A percentile compares a stretch with the other conserved stretches of the same genome.
phyloP scores from a whole-genome alignment of 2,888 invertebrate species.

The Rhimphoctona megacephalus region DNA sequence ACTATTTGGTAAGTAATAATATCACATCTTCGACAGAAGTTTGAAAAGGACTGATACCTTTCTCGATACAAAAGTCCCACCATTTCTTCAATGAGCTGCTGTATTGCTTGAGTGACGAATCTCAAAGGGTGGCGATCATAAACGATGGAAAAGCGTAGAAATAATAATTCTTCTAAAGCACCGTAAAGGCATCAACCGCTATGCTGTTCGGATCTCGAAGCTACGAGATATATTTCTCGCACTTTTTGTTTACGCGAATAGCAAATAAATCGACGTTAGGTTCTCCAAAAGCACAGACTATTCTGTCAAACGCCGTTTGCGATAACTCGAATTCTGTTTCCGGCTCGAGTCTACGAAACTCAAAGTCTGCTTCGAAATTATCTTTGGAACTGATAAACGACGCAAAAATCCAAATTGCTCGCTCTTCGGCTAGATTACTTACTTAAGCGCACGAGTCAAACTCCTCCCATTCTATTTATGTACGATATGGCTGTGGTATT shows the following conservation, averaged over 20 bases:
- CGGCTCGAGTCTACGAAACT: slow-evolving; percentile 17
- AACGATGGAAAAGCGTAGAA: slow-evolving; percentile 13
- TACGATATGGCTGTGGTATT: slow-evolving; percentile 57
- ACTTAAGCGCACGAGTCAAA: slow-evolving; percentile 42
- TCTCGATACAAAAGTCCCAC: slow-evolving; percentile 15
- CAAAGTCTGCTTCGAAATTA: slow-evolving; percentile 46
- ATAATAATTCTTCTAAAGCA: background rate
- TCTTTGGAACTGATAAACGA: too few species aligned
- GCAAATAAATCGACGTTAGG: slow-evolving; percentile 12
- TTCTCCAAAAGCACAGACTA: too few species aligned
- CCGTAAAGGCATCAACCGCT: slow-evolving; percentile 13
- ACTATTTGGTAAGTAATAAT: slow-evolving; percentile 10
- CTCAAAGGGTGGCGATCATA: slow-evolving; percentile 34
- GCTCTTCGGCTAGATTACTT: slow-evolving; percentile 15
- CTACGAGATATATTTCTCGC: slow-evolving; percentile 6
- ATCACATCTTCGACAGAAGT: slow-evolving; percentile 7
- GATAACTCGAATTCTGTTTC: slow-evolving; percentile 24
- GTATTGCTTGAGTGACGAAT: slow-evolving; percentile 46
- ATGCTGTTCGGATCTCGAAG: slow-evolving; percentile 6
- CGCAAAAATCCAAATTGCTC: slow-evolving; percentile 50
- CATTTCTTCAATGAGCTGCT: slow-evolving; percentile 11
- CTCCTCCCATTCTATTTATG: slow-evolving; percentile 6
- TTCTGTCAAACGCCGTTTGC: background rate
- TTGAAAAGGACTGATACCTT: slow-evolving; percentile 10
- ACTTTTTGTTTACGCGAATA: slow-evolving; percentile 12